Conservation (phyloP, 2,797 vertebrate genomes). For the Sebastes diploproa region DNA sequence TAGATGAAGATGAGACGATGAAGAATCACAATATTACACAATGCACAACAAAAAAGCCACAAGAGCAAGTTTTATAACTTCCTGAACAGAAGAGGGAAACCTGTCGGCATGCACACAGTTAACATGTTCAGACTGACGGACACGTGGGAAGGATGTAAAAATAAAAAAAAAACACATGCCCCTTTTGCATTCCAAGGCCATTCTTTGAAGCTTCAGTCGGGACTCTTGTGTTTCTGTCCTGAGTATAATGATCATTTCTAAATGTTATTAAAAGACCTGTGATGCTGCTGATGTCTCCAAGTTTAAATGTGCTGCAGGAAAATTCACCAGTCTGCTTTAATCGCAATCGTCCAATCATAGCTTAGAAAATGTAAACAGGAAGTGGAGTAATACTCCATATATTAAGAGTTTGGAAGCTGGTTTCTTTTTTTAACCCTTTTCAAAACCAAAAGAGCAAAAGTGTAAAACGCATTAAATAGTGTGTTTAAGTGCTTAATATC, state of each 20-base stretch:
- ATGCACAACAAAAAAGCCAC: conserved; percentile 18
- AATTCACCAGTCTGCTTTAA: conserved; percentile 14
- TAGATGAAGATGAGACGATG: conserved; percentile 50
- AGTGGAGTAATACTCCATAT: background rate
- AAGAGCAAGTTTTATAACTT: conserved; percentile 60
- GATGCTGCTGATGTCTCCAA: conserved; percentile 9
- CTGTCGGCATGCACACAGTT: conserved; percentile 64
- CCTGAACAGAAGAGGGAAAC: conserved; percentile 39
- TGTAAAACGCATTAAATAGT: background rate
- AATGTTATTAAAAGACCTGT: background rate
- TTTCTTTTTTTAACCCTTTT: background rate
- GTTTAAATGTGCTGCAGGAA: conserved; percentile 17
- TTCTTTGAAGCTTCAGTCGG: conserved; percentile 75
- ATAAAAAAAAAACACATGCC: conserved; percentile 65
- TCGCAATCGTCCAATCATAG: background rate
- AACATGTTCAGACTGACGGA: conserved; percentile 44
- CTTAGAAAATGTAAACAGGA: background rate
- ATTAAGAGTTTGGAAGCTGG: background rate
- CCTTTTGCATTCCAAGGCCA: conserved; percentile 86
- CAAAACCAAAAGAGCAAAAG: background rate
- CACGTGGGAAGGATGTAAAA: background rate
- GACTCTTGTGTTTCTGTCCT: conserved; percentile 28
- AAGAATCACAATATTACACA: conserved; percentile 27
- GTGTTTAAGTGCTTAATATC: background rate
- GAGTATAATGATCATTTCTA: background rate